Conservation (phyloP, 2,113 vertebrate species). For the Laterallus jamaicensis region DNA sequence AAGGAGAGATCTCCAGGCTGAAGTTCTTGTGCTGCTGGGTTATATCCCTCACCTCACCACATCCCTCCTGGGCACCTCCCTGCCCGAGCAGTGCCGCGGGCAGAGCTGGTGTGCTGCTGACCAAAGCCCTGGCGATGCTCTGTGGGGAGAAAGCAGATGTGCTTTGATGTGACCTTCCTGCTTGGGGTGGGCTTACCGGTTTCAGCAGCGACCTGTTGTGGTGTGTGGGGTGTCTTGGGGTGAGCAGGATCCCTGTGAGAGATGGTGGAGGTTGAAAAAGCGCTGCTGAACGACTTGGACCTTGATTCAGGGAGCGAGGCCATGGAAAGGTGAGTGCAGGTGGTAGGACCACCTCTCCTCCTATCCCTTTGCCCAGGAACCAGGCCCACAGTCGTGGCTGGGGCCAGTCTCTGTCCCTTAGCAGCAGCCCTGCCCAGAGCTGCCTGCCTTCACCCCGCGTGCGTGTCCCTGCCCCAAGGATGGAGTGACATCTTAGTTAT, state of each 20-base stretch:
- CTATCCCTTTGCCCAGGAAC: background rate
- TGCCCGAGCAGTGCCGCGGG: background rate
- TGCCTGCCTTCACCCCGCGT: background rate
- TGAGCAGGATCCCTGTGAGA: background rate
- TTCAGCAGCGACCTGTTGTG: rapidly evolving
- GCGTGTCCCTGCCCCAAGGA: rapidly evolving
- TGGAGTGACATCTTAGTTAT: conserved; percentile 18
- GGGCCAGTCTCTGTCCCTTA: background rate
- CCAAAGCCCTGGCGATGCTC: background rate
- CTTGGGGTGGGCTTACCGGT: background rate
- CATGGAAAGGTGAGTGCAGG: background rate
- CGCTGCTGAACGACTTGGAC: background rate
- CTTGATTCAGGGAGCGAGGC: background rate
- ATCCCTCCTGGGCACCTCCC: background rate
- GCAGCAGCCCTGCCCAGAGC: background rate
- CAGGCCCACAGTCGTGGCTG: rapidly evolving
- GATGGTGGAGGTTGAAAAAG: background rate
- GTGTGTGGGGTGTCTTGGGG: background rate
- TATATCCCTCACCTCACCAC: background rate
- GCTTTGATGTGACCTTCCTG: rapidly evolving
- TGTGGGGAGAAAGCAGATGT: rapidly evolving
- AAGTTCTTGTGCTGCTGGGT: rapidly evolving
- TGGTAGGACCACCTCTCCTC: background rate
- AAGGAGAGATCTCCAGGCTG: background rate
- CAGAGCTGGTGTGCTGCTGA: background rate